phyloP scores from a whole-genome alignment of 2,797 vertebrate species.

The Hephaestus fuliginosus region DNA sequence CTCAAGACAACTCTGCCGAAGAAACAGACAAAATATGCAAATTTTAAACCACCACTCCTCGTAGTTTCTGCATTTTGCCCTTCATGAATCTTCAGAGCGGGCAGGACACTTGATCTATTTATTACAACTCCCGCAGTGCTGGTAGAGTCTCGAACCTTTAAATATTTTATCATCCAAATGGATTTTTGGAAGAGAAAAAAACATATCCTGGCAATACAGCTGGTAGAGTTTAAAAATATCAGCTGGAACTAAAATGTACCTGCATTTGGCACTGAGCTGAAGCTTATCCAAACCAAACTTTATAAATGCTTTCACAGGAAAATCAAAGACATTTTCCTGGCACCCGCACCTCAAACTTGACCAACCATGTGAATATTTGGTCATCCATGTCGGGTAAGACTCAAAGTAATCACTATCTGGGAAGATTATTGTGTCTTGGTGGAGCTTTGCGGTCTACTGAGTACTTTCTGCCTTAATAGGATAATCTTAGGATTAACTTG shows the following conservation, averaged over 20 bases:
- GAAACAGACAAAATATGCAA: not conserved
- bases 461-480: conserved; percentile 33
- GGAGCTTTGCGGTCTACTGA: not conserved
- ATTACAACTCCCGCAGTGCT: not conserved
- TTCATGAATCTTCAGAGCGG: not conserved
- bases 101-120: conserved; percentile 12
- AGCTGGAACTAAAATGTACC: not conserved
- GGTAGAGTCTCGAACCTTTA: not conserved
- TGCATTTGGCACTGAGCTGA: not conserved
- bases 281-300: not conserved
- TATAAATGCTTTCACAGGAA: not conserved
- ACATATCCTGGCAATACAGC: not conserved
- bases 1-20: conserved; percentile 96
- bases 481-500: conserved; percentile 36
- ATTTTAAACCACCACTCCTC: not conserved
- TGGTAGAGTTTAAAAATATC: not conserved
- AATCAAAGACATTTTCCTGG: not conserved
- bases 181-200: not conserved
- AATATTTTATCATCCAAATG: conserved; percentile 1
- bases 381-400: not conserved
- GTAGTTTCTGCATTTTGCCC: not conserved
- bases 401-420: not conserved
- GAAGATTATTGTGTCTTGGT: not conserved
- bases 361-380: not conserved
- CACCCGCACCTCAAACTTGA: not conserved